phyloP scores from a whole-genome alignment of 2,113 vertebrate species.

The Abramis brama region DNA sequence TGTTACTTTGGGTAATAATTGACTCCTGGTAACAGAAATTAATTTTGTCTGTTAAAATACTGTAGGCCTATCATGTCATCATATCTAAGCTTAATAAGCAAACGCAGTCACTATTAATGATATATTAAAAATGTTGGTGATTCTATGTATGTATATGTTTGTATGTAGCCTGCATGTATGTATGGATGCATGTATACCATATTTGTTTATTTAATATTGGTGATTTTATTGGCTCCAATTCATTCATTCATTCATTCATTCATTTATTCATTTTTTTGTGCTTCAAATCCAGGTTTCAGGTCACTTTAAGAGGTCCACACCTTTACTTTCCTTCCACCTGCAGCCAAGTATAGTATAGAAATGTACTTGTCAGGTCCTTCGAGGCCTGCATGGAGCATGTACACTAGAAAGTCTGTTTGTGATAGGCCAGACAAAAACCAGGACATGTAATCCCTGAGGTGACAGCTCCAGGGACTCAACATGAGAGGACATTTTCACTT shows the following conservation, averaged over 20 bases:
- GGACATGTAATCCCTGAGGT: background rate
- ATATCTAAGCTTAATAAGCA: too few species aligned
- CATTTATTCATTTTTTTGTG: background rate
- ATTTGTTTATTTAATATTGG: too few species aligned
- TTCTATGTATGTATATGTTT: background rate
- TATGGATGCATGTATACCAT: too few species aligned
- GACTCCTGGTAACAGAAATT: background rate
- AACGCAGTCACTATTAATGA: too few species aligned
- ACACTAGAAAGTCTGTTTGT: background rate
- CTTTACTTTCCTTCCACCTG: background rate
- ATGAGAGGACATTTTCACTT: background rate
- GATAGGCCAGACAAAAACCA: background rate
- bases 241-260: too few species aligned
- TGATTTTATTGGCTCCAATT: too few species aligned
- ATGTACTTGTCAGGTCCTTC: background rate
- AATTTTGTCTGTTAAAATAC: background rate
- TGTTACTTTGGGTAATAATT: conserved; percentile 9
- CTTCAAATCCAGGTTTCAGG: background rate
- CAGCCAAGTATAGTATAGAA: too few species aligned
- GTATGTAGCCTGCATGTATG: too few species aligned
- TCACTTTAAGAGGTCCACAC: background rate
- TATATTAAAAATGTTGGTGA: too few species aligned
- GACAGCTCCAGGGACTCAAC: background rate
- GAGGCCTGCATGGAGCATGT: background rate
- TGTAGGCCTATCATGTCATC: background rate